Conservation (phyloP, 2,113 vertebrate species). For the Narcine bancroftii region DNA sequence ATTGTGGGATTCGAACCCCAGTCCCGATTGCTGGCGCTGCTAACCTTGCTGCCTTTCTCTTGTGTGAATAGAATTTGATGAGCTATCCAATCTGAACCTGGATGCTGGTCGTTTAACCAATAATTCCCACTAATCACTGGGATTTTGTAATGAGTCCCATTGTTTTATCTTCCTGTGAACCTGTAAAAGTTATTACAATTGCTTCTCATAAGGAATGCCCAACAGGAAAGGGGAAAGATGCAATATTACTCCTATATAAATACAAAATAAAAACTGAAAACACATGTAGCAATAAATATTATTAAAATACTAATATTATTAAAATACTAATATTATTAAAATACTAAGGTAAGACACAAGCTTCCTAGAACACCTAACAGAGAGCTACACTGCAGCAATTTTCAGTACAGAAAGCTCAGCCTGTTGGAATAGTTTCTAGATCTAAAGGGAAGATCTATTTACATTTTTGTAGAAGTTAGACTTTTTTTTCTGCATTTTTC, state of each 20-base stretch:
- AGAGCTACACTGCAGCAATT: background rate
- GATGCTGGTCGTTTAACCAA: background rate
- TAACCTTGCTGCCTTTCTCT: no score
- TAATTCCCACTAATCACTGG: background rate
- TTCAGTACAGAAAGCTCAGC: background rate
- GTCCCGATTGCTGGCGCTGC: no score
- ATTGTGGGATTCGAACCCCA: no score
- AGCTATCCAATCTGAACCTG: background rate
- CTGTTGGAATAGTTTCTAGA: background rate
- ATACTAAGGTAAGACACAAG: background rate
- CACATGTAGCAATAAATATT: background rate
- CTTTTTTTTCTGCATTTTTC: background rate
- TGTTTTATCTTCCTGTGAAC: background rate
- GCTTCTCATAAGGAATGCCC: background rate
- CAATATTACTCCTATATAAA: background rate
- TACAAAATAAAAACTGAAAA: background rate
- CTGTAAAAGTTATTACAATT: background rate
- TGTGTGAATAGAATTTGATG: background rate
- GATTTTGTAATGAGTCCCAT: background rate
- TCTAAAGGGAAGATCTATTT: background rate
- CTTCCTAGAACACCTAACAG: background rate
- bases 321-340: background rate
- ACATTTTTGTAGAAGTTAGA: background rate
- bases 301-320: background rate
- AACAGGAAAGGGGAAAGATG: background rate